Percentiles rank a stretch among this genome's conserved stretches.
Evolutionary conservation across 1,140 invertebrate genomes (phyloP).

Genomic region (Scaptomyza hsui): DNA sequence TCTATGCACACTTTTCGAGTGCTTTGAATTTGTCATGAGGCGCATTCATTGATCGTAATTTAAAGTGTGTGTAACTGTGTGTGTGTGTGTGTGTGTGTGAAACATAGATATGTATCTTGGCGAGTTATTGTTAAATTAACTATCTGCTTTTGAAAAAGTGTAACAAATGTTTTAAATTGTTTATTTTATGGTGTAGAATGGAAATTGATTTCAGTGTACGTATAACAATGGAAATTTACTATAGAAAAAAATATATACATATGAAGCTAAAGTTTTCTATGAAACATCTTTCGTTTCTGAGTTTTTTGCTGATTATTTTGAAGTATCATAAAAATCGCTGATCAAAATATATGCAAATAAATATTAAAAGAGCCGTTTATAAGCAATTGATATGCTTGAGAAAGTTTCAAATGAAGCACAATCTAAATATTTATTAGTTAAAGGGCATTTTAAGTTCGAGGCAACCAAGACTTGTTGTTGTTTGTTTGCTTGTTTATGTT

Average conservation of each 20-base stretch:
- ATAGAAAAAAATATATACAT: too few relatives aligned
- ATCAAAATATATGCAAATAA: too few relatives aligned
- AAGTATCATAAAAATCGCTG: too few relatives aligned
- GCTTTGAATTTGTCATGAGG: slow-evolving; percentile 47
- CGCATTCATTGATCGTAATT: slow-evolving; percentile 18
- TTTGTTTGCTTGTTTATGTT: slow-evolving; percentile 39
- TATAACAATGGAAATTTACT: too few relatives aligned
- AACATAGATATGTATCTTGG: slow-evolving; percentile 9
- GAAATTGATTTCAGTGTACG: too few relatives aligned
- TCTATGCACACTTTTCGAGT: slow-evolving; percentile 28
- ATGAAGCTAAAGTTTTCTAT: too few relatives aligned
- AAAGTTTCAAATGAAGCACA: neutral
- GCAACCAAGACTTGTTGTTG: slow-evolving; percentile 40
- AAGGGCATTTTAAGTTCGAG: slow-evolving; percentile 15
- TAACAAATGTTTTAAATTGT: too few relatives aligned
- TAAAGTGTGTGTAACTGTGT: neutral
- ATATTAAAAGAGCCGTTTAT: neutral
- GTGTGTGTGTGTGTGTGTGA: neutral
- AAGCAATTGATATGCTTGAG: neutral
- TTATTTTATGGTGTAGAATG: too few relatives aligned
- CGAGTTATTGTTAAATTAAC: neutral
- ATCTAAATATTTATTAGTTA: slow-evolving; percentile 13
- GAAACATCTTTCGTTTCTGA: too few relatives aligned
- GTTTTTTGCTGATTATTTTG: too few relatives aligned
- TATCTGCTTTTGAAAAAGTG: neutral